Evolutionary conservation across 30 jellyfish, hydroid and myxozoan species (phyloP), one percentile per base, ranked within the genome.

Genomic region (Aurelia aurita complex sp. Pacific): DNA sequence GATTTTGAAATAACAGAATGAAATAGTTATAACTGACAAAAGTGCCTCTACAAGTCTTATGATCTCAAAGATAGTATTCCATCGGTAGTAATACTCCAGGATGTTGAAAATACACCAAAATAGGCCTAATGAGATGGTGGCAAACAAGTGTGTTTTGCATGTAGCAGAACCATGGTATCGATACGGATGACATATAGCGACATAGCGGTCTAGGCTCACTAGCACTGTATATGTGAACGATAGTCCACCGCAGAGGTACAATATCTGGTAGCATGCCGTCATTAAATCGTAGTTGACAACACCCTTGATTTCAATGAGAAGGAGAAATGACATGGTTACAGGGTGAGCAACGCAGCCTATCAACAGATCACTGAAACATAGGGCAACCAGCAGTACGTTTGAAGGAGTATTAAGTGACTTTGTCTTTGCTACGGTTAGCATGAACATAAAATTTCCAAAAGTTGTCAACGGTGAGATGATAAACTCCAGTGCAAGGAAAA

Each of bases 151-250:
- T 10, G 38, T 38, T 10, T 29, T 38, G 64, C 89, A 79, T 19
- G 89, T 79, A 36, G 80, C 89, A 10, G 15, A 10, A 13, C 73
- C 42, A 23, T 79, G 89, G 64, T 79, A 79, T 70, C 69, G 19
- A 55, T 57, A 79, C 15, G 89, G 89, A 46, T 64, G 80, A 66
- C 89, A 79, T 18, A 79, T 79, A 33, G 89, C 89, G 6, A 51
- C 73, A 55, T 79, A 79, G 15, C 89, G 80, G 14, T 79, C 89
- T 9, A 79, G 55, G 64, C 80, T 64, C 1, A 79, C 72, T 33
- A 79, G 60, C 16, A 46, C 46, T 11, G 60, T 66, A 43, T 57
- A 13, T 10, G 80, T 46, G 34, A 79, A 79, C 6, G 89, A 79
- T 32, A 42, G 51, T 38, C 89, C 89, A 55, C 40, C 67, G 54